Base-by-base conservation (phyloP, 2,888 invertebrate genomes). In the Hypselothyrea guttata region DNA sequence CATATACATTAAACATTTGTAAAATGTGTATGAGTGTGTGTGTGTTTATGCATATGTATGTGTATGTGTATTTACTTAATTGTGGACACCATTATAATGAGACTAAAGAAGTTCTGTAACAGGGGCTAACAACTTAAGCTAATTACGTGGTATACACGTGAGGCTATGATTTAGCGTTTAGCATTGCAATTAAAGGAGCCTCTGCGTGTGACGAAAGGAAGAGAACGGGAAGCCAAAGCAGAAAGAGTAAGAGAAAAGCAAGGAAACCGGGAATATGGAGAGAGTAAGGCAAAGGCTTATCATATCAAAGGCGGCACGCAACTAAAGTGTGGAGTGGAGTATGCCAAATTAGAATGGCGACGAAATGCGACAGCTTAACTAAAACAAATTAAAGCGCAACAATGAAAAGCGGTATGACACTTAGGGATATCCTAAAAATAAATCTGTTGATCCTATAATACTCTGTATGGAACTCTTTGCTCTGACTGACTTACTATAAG, bases 141-240 rank as follows among this genome's bases (percentile, higher is more conserved):
- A 82, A 82, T 82, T 82, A 85, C 79, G 83, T 78, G 70, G 64
- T 70, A n/a, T n/a, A 85, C 79, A 82, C 83, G 75, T 82, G 71
- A 78, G 63, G 72, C 61, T 69, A 71, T 83, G 86, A 81, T 85
- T 81, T 83, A 74, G 62, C 86, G 74, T 84, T 85, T 85, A 82
- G 74, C 74, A 65, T 59, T 71, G 69, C 81, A 85, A 82, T 82
- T 85, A 82, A 81, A 71, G 58, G 44, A 53, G 42, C 77, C 77
- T 53, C 34, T 52, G 48, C 30, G 31, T 52, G 53, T 15, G 30
- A 16, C 7, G 12, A 9, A 38, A 13, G 1, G 11, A 15, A 37
- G 22, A 16, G 7, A 18, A 38, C 8, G 28, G 28, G 30, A 11
- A 12, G 13, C 11, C 31, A 4, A 18, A 7, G n/a, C 13, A 4